A percentile compares a stretch with the other conserved stretches of the same genome.
Conservation (phyloP, 2,888 invertebrate genomes). For the Beris morrisii region DNA sequence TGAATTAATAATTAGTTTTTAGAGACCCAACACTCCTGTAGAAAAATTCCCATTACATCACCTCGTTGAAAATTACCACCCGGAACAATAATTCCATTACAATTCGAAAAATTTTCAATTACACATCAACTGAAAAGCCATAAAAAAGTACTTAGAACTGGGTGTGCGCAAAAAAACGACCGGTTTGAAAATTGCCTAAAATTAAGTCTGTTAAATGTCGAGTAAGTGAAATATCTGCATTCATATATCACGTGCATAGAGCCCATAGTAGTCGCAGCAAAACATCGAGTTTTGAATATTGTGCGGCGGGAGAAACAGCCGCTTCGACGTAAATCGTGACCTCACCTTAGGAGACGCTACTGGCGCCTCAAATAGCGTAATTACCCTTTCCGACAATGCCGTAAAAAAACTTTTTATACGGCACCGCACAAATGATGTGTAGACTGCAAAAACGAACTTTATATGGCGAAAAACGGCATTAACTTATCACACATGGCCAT, state of each 20-base stretch:
- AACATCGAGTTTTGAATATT: background rate
- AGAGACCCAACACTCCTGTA: too few relatives aligned
- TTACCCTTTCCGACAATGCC: constrained; percentile 29
- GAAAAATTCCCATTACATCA: too few relatives aligned
- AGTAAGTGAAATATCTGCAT: constrained; percentile 22
- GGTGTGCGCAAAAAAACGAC: too few relatives aligned
- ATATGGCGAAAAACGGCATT: constrained; percentile 20
- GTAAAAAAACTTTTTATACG: constrained; percentile 21
- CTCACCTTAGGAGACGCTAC: constrained; percentile 24
- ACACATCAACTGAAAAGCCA: too few relatives aligned
- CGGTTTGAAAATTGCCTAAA: background rate
- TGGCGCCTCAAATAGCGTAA: constrained; percentile 27
- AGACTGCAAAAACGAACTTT: constrained; percentile 28
- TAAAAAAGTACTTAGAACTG: too few relatives aligned
- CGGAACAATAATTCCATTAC: too few relatives aligned
- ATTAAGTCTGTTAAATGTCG: constrained; percentile 20
- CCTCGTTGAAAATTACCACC: too few relatives aligned
- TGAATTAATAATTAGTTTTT: too few relatives aligned
- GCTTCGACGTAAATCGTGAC: constrained; percentile 25
- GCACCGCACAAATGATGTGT: constrained; percentile 17
- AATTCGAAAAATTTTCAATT: too few relatives aligned
- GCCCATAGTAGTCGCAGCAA: background rate
- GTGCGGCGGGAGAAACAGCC: background rate
- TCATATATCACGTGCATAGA: background rate
- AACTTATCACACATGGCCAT: constrained; percentile 18